Percentiles rank a stretch among this genome's conserved stretches.
These are phyloP conservation scores for Chaitophorus viminalis DNA, from an alignment of 2,888 invertebrate genomes.

Conservation along the genomic window DNA sequence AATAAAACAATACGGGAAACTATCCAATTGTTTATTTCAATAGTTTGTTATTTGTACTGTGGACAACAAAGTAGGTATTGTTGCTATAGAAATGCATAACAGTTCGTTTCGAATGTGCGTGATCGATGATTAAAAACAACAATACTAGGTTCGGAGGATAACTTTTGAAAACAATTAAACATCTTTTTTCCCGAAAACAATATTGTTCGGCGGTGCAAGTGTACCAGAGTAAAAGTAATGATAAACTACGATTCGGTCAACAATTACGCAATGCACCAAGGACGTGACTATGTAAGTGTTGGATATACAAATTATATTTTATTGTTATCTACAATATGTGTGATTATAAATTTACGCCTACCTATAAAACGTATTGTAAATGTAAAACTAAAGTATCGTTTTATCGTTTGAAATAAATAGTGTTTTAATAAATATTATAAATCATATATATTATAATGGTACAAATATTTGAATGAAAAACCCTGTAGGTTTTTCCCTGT, in stretches of 20 bases:
- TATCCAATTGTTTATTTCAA: too few relatives aligned
- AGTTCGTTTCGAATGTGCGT: conserved; percentile 31
- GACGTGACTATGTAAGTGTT: conserved; percentile 52
- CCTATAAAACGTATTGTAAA: background rate
- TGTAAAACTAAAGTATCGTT: background rate
- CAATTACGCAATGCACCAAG: conserved; percentile 10
- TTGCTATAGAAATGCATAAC: conserved; percentile 47
- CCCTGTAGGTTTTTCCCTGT: too few relatives aligned
- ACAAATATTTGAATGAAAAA: too few relatives aligned
- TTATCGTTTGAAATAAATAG: too few relatives aligned
- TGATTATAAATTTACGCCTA: background rate
- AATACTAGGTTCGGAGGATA: background rate
- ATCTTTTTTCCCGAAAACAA: background rate
- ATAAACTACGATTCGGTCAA: conserved; percentile 26
- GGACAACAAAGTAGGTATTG: background rate
- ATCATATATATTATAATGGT: too few relatives aligned
- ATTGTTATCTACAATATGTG: conserved; percentile 11
- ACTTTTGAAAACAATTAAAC: background rate
- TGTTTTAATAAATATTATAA: too few relatives aligned
- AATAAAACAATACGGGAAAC: too few relatives aligned
- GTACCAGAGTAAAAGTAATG: conserved; percentile 6
- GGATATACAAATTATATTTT: too few relatives aligned
- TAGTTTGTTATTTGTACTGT: too few relatives aligned
- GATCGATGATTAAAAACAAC: conserved; percentile 42
- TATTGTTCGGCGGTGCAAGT: too few relatives aligned